Evolutionary conservation across 2,797 vertebrate genomes (phyloP).

Genomic region (Neosilurus hyrtlii): DNA sequence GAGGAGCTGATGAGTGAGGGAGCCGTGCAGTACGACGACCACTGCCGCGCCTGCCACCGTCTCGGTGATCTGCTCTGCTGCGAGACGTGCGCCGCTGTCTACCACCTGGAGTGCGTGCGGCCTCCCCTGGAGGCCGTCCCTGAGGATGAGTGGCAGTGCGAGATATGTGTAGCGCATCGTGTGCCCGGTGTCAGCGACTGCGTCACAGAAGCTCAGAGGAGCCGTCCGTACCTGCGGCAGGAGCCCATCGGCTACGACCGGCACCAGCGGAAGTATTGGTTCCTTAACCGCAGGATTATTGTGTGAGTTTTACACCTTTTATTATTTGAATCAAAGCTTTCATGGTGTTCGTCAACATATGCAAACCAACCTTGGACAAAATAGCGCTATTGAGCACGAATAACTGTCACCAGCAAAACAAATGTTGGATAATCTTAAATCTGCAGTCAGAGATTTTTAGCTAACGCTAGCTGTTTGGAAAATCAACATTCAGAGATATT

Average conservation of each 20-base stretch:
- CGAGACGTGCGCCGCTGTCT: slow-evolving; percentile 95
- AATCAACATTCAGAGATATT: neutral
- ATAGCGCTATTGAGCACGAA: neutral
- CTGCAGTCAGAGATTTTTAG: neutral
- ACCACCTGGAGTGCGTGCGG: slow-evolving; percentile 97
- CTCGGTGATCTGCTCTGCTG: slow-evolving; percentile 97
- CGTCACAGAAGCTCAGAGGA: slow-evolving; percentile 92
- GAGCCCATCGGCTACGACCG: slow-evolving; percentile 95
- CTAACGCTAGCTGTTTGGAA: neutral
- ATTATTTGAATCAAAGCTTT: neutral
- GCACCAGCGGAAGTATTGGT: slow-evolving; percentile 95
- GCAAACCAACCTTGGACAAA: neutral
- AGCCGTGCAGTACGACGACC: slow-evolving; percentile 93
- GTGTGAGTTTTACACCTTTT: slow-evolving; percentile 81
- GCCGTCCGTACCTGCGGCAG: slow-evolving; percentile 90
- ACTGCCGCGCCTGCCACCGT: slow-evolving; percentile 96
- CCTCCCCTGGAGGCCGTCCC: slow-evolving; percentile 92
- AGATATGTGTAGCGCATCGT: slow-evolving; percentile 94
- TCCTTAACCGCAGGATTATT: slow-evolving; percentile 92
- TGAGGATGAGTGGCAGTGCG: slow-evolving; percentile 99
- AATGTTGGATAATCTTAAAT: neutral
- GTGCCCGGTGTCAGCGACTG: slow-evolving; percentile 95
- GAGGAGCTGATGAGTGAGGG: slow-evolving; percentile 98
- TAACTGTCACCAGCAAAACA: neutral
- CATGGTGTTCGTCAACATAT: neutral